phyloP scores from a whole-genome alignment of 2,888 invertebrate species.

The Elmis aenea region DNA sequence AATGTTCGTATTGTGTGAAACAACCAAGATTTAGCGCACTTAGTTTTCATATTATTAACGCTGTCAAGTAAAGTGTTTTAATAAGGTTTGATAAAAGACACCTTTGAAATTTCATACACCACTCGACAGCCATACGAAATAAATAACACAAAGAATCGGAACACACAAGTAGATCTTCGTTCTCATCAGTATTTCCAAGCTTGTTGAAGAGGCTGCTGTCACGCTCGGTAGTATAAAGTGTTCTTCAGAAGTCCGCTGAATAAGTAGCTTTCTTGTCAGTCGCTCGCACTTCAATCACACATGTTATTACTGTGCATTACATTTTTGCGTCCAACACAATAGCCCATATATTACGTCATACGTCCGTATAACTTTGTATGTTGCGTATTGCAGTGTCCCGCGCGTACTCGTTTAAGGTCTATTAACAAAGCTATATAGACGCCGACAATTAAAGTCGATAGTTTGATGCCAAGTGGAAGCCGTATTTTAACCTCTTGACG shows the following conservation, averaged over 20 bases:
- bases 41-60: no score
- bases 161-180: slow-evolving; percentile 17
- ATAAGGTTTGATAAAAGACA: no score
- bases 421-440: slow-evolving; percentile 33
- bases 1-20: no score
- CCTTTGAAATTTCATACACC: no score
- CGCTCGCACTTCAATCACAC: slow-evolving; percentile 40
- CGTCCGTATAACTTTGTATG: slow-evolving; percentile 14
- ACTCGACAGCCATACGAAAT: no score
- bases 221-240: slow-evolving; percentile 35
- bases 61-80: no score
- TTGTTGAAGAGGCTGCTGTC: slow-evolving; percentile 29
- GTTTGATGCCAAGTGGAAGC: slow-evolving; percentile 24
- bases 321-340: slow-evolving; percentile 42
- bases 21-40: no score
- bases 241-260: slow-evolving; percentile 36
- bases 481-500: slow-evolving; percentile 17
- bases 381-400: slow-evolving; percentile 14
- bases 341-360: slow-evolving; percentile 43
- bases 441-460: slow-evolving; percentile 40
- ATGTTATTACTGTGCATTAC: slow-evolving; percentile 42
- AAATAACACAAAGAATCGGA: no score
- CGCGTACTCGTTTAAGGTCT: slow-evolving; percentile 21
- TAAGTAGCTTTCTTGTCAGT: slow-evolving; percentile 42
- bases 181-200: slow-evolving; percentile 12